Conservation (phyloP, 1,140 invertebrate species). For the Holcopasites calliopsidis region DNA sequence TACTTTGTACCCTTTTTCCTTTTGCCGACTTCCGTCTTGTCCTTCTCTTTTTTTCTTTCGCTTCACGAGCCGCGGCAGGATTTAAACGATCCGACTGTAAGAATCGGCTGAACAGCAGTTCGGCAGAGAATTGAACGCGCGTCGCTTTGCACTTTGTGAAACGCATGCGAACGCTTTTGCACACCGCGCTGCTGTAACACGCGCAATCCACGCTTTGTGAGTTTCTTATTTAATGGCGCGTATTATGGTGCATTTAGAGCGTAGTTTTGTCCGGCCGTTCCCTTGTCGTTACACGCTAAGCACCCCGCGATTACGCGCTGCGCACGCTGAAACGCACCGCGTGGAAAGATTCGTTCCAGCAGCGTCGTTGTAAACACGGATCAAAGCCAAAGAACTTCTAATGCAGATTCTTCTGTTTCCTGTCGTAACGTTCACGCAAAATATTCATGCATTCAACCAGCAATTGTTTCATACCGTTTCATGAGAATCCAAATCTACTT, state of each 20-base stretch:
- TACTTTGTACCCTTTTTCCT: no score
- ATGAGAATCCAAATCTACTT: no score
- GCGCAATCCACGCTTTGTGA: constrained; percentile 2
- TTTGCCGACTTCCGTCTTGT: no score
- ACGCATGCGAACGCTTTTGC: background rate
- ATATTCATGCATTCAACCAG: no score
- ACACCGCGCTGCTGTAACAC: background rate
- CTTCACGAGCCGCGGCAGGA: no score
- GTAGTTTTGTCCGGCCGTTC: background rate
- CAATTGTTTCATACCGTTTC: no score
- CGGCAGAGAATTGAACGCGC: no score
- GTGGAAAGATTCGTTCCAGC: background rate
- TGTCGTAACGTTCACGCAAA: no score
- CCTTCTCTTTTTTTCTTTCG: no score
- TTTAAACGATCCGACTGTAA: no score
- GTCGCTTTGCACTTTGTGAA: no score
- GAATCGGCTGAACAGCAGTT: no score
- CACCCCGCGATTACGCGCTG: background rate
- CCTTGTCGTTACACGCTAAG: background rate
- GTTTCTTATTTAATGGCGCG: constrained; percentile 29
- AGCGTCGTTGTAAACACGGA: background rate
- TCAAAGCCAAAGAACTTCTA: background rate
- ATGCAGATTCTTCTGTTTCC: background rate
- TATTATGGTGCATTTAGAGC: constrained; percentile 3
- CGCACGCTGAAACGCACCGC: background rate